These are phyloP conservation scores for Polydesmus complanatus DNA, from an alignment of 2,888 invertebrate genomes.

Conservation along the genomic window DNA sequence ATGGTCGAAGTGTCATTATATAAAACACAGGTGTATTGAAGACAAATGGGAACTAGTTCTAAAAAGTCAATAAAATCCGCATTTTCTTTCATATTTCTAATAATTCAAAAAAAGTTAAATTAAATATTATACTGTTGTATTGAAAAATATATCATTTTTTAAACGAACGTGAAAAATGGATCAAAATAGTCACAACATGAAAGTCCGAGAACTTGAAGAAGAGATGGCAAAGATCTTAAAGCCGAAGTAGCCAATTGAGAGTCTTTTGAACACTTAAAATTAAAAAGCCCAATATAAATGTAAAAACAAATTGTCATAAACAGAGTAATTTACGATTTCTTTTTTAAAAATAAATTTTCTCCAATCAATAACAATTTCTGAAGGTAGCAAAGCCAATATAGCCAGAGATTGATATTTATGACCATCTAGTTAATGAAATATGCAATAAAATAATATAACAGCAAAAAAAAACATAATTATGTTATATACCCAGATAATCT, in stretches of 20 bases:
- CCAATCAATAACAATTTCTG: not conserved
- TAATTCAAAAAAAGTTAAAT: too few relatives aligned
- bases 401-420: not conserved
- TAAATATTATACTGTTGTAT: too few relatives aligned
- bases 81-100: too few relatives aligned
- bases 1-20: not conserved
- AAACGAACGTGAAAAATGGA: not conserved
- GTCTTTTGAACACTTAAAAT: not conserved
- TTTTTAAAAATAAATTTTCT: not conserved
- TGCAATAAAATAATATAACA: not conserved
- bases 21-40: not conserved
- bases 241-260: not conserved
- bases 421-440: not conserved
- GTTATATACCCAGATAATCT: not conserved
- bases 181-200: not conserved
- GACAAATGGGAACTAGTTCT: not conserved
- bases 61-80: not conserved
- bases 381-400: not conserved
- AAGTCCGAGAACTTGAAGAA: not conserved
- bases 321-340: not conserved
- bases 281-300: not conserved
- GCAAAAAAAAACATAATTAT: not conserved
- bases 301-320: not conserved
- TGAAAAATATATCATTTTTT: not conserved
- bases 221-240: not conserved